A percentile compares a stretch with the other conserved stretches of the same genome.
Evolutionary conservation across 2,797 vertebrate species (phyloP).

Genomic region (Mionectes olivaceus): DNA sequence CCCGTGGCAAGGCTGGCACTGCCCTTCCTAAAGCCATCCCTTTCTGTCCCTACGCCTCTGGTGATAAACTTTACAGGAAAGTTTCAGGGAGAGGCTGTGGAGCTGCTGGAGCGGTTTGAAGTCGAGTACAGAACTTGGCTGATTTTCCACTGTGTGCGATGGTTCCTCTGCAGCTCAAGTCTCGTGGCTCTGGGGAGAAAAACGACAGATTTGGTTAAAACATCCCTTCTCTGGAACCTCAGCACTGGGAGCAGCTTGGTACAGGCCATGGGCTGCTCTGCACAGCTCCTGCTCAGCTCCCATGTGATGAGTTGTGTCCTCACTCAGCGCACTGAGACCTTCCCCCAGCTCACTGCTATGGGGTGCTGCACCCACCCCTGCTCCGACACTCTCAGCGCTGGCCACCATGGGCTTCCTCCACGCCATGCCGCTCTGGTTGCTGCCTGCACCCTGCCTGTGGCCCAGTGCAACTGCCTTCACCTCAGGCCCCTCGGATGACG

Average conservation of each 20-base stretch:
- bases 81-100: background rate
- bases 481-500: accelerated
- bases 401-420: accelerated
- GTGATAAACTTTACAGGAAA: background rate
- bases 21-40: background rate
- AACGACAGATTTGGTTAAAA: background rate
- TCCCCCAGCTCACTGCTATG: background rate
- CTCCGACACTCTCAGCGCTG: accelerated
- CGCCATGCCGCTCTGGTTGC: background rate
- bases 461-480: background rate
- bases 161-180: accelerated
- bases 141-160: background rate
- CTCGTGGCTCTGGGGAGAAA: background rate
- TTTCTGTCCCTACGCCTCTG: background rate
- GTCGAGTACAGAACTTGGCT: background rate
- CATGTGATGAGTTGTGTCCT: accelerated
- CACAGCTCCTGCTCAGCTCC: background rate
- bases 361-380: background rate
- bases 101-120: background rate
- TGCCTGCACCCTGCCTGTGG: background rate
- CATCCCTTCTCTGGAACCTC: background rate
- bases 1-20: accelerated
- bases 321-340: background rate
- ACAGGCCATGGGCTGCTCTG: accelerated
- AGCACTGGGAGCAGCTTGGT: accelerated